Conservation (phyloP, 2,888 invertebrate genomes). For the Melieria omissa region DNA sequence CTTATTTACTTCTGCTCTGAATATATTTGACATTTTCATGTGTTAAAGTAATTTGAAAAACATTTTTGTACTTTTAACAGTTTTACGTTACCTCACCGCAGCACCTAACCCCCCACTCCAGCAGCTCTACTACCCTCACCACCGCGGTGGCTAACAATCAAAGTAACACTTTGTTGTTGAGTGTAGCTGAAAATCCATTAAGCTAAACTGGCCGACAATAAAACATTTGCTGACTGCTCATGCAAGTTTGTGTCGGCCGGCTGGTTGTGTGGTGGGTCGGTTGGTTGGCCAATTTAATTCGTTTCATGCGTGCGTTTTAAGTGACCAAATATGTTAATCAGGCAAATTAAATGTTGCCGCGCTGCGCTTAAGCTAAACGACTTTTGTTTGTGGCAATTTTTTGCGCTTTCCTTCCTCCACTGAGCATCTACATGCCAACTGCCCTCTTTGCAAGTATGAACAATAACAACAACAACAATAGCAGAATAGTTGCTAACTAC, state of each 20-base stretch:
- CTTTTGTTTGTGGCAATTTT: neutral
- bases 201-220: slow-evolving; percentile 1
- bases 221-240: neutral
- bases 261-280: no score
- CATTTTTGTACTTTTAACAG: no score
- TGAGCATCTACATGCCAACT: neutral
- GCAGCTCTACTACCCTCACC: no score
- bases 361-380: neutral
- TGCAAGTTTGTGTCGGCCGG: neutral
- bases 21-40: neutral
- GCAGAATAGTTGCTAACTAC: no score
- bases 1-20: neutral
- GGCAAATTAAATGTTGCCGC: slow-evolving; percentile 11
- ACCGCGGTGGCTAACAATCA: no score
- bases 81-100: no score
- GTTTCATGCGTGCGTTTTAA: slow-evolving; percentile 17
- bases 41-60: neutral
- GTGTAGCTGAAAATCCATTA: neutral
- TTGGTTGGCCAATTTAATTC: slow-evolving; percentile 6
- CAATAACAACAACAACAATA: no score
- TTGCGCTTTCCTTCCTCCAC: neutral
- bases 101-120: no score
- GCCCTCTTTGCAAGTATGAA: no score
- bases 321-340: slow-evolving; percentile 20
- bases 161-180: no score